Conservation (phyloP, 2,113 vertebrate species). For the Neoarius graeffei region DNA sequence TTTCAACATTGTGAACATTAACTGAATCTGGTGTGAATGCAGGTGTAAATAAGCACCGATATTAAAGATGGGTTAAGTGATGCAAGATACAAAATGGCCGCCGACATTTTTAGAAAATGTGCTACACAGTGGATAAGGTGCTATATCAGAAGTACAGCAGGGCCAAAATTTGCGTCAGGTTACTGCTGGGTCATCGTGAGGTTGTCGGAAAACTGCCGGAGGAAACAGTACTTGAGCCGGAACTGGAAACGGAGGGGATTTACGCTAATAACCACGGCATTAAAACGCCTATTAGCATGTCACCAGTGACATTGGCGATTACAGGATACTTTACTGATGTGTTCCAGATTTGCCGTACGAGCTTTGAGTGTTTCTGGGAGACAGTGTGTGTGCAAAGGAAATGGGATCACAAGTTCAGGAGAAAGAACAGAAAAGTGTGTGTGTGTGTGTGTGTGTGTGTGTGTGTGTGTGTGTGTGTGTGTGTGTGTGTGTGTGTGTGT, state of each 20-base stretch:
- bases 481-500: constrained; percentile 38
- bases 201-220: constrained; percentile 38
- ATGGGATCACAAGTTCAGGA: constrained; percentile 16
- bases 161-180: constrained; percentile 23
- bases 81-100: not conserved
- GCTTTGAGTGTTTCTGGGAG: constrained; percentile 17
- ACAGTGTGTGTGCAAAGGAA: not conserved
- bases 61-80: not conserved
- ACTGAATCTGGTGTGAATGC: not conserved
- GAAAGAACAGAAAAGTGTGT: constrained; percentile 32
- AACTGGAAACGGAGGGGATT: constrained; percentile 41
- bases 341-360: constrained; percentile 23
- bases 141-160: not conserved
- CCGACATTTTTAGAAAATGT: not conserved
- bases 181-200: constrained; percentile 37
- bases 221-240: constrained; percentile 38
- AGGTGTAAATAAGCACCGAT: not conserved
- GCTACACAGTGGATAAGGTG: not conserved
- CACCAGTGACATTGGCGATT: constrained; percentile 45
- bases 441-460: no score
- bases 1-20: no score
- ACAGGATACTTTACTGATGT: constrained; percentile 23
- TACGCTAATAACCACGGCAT: constrained; percentile 49
- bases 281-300: constrained; percentile 44
- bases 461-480: constrained; percentile 27